phyloP scores from a whole-genome alignment of 2,888 invertebrate genomes.

The Steinernema hermaphroditum region DNA sequence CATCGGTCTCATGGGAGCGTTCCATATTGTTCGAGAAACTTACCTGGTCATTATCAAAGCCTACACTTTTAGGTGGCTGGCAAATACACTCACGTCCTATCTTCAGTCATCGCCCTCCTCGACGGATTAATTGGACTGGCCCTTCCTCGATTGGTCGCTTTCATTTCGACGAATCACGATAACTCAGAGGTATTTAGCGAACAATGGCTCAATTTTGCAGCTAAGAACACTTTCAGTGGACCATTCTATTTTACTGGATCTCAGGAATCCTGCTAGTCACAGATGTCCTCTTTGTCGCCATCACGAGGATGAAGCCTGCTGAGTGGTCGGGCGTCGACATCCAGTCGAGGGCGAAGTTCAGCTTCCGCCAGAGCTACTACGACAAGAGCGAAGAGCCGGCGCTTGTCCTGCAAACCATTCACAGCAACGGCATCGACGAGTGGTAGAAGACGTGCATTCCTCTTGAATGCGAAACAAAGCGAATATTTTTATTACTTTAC shows the following conservation, averaged over 20 bases:
- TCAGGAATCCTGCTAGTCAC: neutral
- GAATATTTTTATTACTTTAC: no score
- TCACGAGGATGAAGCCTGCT: constrained; percentile 24
- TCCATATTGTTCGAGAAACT: constrained; percentile 50
- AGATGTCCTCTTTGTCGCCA: neutral
- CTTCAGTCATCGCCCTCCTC: constrained; percentile 31
- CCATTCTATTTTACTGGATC: constrained; percentile 9
- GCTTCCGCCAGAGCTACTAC: constrained; percentile 8
- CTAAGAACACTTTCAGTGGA: constrained; percentile 18
- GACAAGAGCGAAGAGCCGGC: constrained; percentile 4
- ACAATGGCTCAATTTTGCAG: no score
- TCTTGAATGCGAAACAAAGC: no score
- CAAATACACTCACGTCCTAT: constrained; percentile 32
- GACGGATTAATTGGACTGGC: constrained; percentile 33
- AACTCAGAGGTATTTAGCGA: constrained; percentile 1
- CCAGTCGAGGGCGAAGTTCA: neutral
- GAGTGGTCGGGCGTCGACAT: neutral
- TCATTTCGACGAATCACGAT: neutral
- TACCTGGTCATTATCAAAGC: neutral
- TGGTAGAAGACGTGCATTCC: neutral
- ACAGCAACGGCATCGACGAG: constrained; percentile 26
- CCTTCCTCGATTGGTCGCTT: constrained; percentile 22
- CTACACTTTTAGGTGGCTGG: constrained; percentile 26
- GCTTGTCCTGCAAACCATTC: neutral
- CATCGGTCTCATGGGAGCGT: constrained; percentile 52